Evolutionary conservation across 2,797 vertebrate species (phyloP).

Genomic region (Botia kubotai): DNA sequence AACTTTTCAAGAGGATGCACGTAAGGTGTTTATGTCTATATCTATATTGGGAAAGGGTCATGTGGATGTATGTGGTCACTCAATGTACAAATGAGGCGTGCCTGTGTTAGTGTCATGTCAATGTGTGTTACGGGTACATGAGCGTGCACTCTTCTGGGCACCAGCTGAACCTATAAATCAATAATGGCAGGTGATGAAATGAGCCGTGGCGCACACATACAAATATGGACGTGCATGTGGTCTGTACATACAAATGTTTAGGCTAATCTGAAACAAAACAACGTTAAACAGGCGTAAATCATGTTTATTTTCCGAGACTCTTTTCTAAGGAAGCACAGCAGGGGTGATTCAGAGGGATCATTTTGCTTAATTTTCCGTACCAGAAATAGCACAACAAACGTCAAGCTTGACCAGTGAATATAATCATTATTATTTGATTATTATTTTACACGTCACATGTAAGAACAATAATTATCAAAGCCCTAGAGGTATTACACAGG

Average conservation of each 20-base stretch:
- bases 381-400: conserved; percentile 3
- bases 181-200: conserved; percentile 22
- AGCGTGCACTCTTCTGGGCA: conserved; percentile 18
- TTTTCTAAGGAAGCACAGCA: conserved; percentile 7
- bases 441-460: conserved; percentile 14
- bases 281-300: conserved; percentile 8
- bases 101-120: conserved; percentile 5
- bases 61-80: conserved; percentile 4
- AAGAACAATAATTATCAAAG: neutral
- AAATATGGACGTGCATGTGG: neutral
- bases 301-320: conserved; percentile 29
- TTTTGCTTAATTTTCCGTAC: neutral
- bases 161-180: conserved; percentile 39
- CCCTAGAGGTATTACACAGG: neutral
- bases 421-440: conserved; percentile 13
- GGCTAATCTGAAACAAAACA: conserved; percentile 5
- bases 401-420: conserved; percentile 11
- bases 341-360: neutral
- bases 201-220: neutral
- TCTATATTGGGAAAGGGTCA: conserved; percentile 19
- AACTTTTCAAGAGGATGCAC: neutral
- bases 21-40: neutral
- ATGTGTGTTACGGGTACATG: conserved; percentile 15
- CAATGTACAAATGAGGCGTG: conserved; percentile 17
- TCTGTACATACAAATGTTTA: conserved; percentile 21